Evolutionary conservation across 2,113 vertebrate genomes (phyloP), one percentile per base, ranked within the genome.

Genomic region (Andinoacara biseriatus): DNA sequence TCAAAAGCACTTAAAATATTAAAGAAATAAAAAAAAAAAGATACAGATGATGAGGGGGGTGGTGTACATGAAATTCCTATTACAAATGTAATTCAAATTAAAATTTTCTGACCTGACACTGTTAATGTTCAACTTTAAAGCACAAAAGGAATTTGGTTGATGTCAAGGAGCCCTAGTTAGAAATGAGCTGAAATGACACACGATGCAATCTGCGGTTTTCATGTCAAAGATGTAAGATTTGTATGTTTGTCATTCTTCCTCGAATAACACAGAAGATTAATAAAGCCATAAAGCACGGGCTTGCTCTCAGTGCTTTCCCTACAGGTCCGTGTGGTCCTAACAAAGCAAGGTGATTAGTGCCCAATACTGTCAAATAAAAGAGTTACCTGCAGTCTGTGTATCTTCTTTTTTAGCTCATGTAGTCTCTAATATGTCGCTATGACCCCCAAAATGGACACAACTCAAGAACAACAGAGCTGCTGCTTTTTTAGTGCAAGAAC

Each of bases 181-280:
- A 72, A 72, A 72, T 52, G 52, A 8, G 26, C 3, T n/a, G 17
- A 5, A 24, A 72, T 52, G 9, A 67, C 8, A 35, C 11, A 3
- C 4, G 18, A 63, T 24, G 14, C 15, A 26, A 35, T 24, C 13
- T 76, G 22, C 18, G 10, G 24, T 31, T 38, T 60, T 76, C 2
- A 76, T 31, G 38, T 58, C 26, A 5, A n/a, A 58, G 10, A 40
- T 8, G 20, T 14, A 31, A 56, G 46, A 49, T 58, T 26, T 31
- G 56, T 24, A 40, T 29, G 31, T 65, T 80, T 22, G 3, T 46
- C 40, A 46, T 69, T 75, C 57, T 43, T 54, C 24, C 67, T 67
- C 58, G 38, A 86, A 56, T 61, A 83, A 24, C 31, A 58, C 10
- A 60, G 69, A 79, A 78, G 54, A 60, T n/a, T 2, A 81, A 83